Evolutionary conservation across 2,888 invertebrate species (phyloP).

Genomic region (Yponomeuta cagnagella): DNA sequence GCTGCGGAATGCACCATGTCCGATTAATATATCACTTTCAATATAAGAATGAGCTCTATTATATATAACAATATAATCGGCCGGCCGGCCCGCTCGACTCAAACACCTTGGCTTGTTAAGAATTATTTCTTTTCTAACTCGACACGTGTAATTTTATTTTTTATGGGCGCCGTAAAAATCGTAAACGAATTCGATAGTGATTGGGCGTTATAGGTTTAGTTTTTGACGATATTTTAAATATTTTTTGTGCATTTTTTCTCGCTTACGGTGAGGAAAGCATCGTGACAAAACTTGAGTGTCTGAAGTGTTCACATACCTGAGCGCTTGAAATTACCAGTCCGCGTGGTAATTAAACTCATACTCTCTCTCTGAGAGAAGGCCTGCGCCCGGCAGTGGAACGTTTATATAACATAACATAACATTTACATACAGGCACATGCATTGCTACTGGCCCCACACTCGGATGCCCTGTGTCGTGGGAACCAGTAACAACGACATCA

Average conservation of each 20-base stretch:
- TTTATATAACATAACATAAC: no score
- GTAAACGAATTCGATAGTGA: not conserved
- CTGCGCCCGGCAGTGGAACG: no score
- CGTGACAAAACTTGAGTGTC: no score
- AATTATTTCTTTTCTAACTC: constrained; percentile 3
- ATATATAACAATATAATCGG: constrained; percentile 12
- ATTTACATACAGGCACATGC: no score
- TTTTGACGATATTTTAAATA: constrained; percentile 9
- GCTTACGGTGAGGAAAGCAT: not conserved
- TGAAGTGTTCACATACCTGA: no score
- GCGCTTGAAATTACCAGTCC: no score
- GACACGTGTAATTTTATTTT: constrained; percentile 1
- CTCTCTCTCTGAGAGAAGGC: no score
- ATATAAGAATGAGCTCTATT: constrained; percentile 22
- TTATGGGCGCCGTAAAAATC: not conserved
- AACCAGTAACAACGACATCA: no score
- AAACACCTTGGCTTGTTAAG: constrained; percentile 27
- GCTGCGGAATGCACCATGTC: constrained; percentile 13
- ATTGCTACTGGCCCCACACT: no score
- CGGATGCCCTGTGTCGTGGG: no score
- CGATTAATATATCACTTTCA: constrained; percentile 31
- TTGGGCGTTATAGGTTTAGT: not conserved
- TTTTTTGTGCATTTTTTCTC: constrained; percentile 19
- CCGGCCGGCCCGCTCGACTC: constrained; percentile 20
- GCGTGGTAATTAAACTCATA: no score